Base-by-base conservation (phyloP, 92 coral and sea anemone species). In the Ricordea florida region DNA sequence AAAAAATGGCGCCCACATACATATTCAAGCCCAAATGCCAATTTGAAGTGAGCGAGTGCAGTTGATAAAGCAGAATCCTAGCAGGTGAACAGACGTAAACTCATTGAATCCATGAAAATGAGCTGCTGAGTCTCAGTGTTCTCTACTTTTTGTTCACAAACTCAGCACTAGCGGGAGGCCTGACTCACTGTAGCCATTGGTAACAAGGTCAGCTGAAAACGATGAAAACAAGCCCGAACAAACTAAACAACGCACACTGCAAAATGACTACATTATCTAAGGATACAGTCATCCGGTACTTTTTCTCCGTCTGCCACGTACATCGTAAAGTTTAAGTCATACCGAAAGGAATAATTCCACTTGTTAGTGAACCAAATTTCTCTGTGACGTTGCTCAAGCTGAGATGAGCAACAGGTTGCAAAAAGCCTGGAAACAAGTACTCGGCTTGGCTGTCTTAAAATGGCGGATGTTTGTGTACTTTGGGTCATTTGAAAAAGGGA, bases 251-350 rank as follows among this genome's bases (percentile, higher is more conserved):
- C 53, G n/a, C 66, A 34, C 18, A 52, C 40, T 10, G 65, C 53
- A 29, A 25, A 21, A 53, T 38, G 20, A 36, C 32, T 10, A 52
- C 30, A 6, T 25, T 26, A 36, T 30, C 22, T 48, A 74, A 87
- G 92, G 88, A 87, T 87, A 87, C 92, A 59, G 43, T 30, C 49
- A 7, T 68, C 80, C 13, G 78, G 73, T 3, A 74, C 52, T 45
- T 69, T 87, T 69, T 87, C 92, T 61, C 92, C 92, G 41, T 87
- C 92, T 14, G 92, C 67, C 36, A 87, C 80, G 69, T 67, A 31
- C 59, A 80, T 41, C 52, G 80, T 58, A 30, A 20, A 4, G 76
- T 76, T 3, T 68, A 67, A 9, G 87, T 81, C 37, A 76, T 87
- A 60, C 69, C 65, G n/a, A 37, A 37, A 37, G n/a, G 9, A 8